Percentiles rank a stretch among this genome's conserved stretches.
phyloP scores from a whole-genome alignment of 2,113 vertebrate species.

The Nerophis ophidion region DNA sequence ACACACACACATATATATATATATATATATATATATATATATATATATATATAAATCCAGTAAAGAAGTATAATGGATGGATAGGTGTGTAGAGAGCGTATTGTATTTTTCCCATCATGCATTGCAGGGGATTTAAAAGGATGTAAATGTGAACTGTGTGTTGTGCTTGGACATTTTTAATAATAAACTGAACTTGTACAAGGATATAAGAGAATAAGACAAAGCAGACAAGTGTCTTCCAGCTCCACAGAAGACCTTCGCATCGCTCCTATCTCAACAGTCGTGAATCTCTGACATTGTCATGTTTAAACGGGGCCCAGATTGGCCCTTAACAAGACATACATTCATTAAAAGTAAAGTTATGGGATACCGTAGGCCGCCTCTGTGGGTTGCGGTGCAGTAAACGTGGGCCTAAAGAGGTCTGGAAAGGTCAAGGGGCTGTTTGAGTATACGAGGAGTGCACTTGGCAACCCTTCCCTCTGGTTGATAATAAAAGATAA shows the following conservation, averaged over 20 bases:
- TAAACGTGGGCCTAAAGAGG: background rate
- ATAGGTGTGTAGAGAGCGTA: no score
- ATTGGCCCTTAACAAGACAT: slow-evolving; percentile 2
- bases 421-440: background rate
- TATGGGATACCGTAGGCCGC: background rate
- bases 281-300: background rate
- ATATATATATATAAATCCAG: no score
- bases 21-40: no score
- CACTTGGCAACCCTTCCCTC: background rate
- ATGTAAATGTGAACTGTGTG: no score
- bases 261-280: background rate
- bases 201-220: no score
- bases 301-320: background rate
- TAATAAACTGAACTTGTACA: no score
- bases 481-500: background rate
- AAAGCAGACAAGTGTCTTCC: background rate
- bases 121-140: no score
- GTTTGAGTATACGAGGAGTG: background rate
- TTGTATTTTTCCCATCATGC: no score
- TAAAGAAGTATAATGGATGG: no score
- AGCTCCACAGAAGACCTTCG: background rate
- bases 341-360: background rate
- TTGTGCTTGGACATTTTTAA: no score
- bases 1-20: no score
- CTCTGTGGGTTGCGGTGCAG: no score